phyloP scores from a whole-genome alignment of 92 coral and sea anemone species.

The Heliopora coerulea region DNA sequence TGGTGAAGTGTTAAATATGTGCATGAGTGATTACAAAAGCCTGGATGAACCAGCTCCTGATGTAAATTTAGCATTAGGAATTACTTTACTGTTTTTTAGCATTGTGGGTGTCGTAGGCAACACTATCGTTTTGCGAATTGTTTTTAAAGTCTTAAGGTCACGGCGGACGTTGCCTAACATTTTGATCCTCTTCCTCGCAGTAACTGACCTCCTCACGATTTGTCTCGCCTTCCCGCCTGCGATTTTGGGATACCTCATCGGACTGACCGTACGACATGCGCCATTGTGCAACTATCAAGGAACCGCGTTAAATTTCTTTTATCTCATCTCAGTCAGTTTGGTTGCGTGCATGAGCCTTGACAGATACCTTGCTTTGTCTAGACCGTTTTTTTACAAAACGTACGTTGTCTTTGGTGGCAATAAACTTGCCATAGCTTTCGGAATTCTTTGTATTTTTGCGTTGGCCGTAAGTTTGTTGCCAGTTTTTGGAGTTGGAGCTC shows the following conservation, averaged over 20 bases:
- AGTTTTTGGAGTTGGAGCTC: constrained; percentile 78
- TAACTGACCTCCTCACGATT: constrained; percentile 77
- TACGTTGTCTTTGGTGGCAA: constrained; percentile 75
- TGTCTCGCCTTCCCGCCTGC: constrained; percentile 84
- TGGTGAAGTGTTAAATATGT: not conserved
- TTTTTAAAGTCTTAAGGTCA: constrained; percentile 77
- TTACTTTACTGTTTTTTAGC: constrained; percentile 68
- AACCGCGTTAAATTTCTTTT: constrained; percentile 63
- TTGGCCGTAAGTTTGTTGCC: constrained; percentile 74
- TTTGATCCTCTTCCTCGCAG: constrained; percentile 75
- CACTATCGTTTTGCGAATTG: constrained; percentile 60
- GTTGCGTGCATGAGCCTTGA: constrained; percentile 86
- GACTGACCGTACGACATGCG: constrained; percentile 70
- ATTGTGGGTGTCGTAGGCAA: constrained; percentile 76
- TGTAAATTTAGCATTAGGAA: constrained; percentile 44
- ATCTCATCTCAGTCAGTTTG: constrained; percentile 63
- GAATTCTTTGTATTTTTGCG: constrained; percentile 63
- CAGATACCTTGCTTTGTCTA: constrained; percentile 71
- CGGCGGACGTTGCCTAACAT: constrained; percentile 82
- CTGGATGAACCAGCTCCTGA: not conserved
- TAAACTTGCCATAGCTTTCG: constrained; percentile 65
- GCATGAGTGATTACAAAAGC: constrained; percentile 9
- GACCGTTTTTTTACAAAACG: constrained; percentile 81
- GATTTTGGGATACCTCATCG: constrained; percentile 73
- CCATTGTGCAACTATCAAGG: constrained; percentile 88